Evolutionary conservation across 2,113 vertebrate species (phyloP).

Genomic region (Onychorhynchus coronatus): DNA sequence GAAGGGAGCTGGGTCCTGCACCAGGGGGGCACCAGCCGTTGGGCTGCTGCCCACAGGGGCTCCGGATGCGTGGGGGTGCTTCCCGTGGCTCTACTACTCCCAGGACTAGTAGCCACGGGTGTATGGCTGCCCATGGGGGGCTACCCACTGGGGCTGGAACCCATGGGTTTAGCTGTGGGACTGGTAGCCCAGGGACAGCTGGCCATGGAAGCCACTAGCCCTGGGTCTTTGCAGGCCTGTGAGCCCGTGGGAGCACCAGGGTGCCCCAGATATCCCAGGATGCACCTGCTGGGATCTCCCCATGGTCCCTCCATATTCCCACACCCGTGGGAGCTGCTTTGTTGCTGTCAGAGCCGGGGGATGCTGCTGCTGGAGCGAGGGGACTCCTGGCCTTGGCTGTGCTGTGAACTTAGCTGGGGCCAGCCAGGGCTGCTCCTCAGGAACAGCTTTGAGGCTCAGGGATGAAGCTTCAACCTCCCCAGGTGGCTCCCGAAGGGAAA

Average conservation of each 20-base stretch:
- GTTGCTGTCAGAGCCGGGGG: neutral
- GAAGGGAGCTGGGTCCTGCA: neutral
- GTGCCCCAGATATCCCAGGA: neutral
- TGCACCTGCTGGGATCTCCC: neutral
- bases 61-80: neutral
- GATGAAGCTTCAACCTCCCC: neutral
- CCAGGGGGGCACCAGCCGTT: neutral
- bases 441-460: neutral
- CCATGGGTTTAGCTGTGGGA: rapidly evolving
- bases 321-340: neutral
- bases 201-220: neutral
- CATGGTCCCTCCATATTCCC: neutral
- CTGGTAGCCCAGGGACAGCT: neutral
- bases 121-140: neutral
- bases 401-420: neutral
- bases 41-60: neutral
- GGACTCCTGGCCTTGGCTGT: neutral
- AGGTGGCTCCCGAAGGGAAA: neutral
- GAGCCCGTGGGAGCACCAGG: neutral
- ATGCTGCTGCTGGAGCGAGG: neutral
- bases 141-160: neutral
- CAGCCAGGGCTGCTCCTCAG: neutral
- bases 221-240: rapidly evolving
- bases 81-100: neutral
- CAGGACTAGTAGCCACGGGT: neutral